Evolutionary conservation across 2,797 vertebrate genomes (phyloP).

Genomic region (Ctenochaetus hawaiiensis): DNA sequence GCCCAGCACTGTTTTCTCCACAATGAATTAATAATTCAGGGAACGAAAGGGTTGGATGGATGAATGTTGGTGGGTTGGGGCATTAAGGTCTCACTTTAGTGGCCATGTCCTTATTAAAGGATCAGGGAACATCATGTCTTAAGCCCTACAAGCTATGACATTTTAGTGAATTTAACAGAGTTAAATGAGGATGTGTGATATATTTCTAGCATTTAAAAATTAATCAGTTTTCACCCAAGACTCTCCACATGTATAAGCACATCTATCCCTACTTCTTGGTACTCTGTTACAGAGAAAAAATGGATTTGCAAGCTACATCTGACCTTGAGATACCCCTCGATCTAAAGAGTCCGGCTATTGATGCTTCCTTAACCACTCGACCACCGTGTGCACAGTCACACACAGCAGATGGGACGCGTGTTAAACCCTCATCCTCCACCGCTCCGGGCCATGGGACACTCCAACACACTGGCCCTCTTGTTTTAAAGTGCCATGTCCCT

Average conservation of each 20-base stretch:
- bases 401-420: constrained; percentile 83
- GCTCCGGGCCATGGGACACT: constrained; percentile 79
- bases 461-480: constrained; percentile 83
- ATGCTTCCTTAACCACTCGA: constrained; percentile 81
- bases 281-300: constrained; percentile 44
- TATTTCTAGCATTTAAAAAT: not conserved
- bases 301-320: constrained; percentile 59
- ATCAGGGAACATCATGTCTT: constrained; percentile 12
- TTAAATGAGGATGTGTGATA: constrained; percentile 23
- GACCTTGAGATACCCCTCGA: constrained; percentile 70
- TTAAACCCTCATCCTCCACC: constrained; percentile 81
- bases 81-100: constrained; percentile 50
- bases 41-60: constrained; percentile 59
- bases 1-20: constrained; percentile 72
- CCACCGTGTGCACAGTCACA: constrained; percentile 81
- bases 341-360: constrained; percentile 76
- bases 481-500: constrained; percentile 80
- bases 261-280: constrained; percentile 12
- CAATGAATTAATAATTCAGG: constrained; percentile 76
- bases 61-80: constrained; percentile 48
- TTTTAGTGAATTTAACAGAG: constrained; percentile 13
- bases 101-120: constrained; percentile 53
- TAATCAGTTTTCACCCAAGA: constrained; percentile 8
- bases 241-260: constrained; percentile 12
- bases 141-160: constrained; percentile 20